These are phyloP conservation scores for Nibea albiflora DNA, from an alignment of 2,113 vertebrate genomes.

Conservation along the genomic window DNA sequence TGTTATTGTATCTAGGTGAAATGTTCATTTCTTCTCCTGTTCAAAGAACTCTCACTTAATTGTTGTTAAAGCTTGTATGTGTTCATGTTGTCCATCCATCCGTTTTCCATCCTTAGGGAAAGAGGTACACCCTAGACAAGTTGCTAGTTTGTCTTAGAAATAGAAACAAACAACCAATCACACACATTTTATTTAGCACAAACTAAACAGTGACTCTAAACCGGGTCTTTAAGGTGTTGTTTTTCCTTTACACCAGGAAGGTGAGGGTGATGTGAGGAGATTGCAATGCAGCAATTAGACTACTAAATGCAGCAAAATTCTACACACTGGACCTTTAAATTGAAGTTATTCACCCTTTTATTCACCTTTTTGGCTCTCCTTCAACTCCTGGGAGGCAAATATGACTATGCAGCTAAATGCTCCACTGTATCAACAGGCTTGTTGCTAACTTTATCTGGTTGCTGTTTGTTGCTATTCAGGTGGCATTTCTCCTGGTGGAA, in stretches of 20 bases:
- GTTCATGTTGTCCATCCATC: not conserved
- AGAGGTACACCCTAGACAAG: too few relatives aligned
- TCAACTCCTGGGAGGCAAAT: not conserved
- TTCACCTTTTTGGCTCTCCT: not conserved
- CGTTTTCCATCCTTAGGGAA: too few relatives aligned
- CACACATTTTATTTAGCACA: too few relatives aligned
- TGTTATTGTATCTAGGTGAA: not conserved
- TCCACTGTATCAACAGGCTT: not conserved
- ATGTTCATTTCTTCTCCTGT: not conserved
- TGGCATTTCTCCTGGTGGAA: not conserved
- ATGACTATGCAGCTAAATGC: not conserved
- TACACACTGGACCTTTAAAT: not conserved
- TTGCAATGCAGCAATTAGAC: too few relatives aligned
- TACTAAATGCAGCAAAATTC: too few relatives aligned
- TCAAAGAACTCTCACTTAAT: not conserved
- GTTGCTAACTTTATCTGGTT: conserved; percentile 2
- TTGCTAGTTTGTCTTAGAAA: too few relatives aligned
- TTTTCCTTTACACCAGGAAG: too few relatives aligned
- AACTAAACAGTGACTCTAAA: too few relatives aligned
- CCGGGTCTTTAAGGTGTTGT: too few relatives aligned
- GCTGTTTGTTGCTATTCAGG: not conserved
- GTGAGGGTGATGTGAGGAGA: too few relatives aligned
- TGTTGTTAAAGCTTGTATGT: not conserved
- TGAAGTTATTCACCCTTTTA: not conserved
- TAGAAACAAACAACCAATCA: too few relatives aligned